phyloP scores from a whole-genome alignment of 2,113 vertebrate genomes.

The Pelmatolapia mariae region DNA sequence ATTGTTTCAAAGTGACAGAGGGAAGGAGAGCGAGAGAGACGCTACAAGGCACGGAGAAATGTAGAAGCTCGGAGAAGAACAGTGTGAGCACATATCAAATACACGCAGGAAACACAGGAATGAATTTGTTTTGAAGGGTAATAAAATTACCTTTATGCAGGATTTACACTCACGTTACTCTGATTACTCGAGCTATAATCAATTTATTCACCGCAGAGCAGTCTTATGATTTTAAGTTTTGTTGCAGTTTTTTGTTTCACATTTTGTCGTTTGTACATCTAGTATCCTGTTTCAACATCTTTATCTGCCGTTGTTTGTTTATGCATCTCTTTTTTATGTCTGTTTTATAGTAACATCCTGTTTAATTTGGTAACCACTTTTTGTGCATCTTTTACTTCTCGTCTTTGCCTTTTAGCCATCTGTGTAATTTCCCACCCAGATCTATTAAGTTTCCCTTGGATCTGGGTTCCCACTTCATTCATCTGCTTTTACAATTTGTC shows the following conservation, averaged over 20 bases:
- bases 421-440: neutral
- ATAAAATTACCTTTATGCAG: neutral
- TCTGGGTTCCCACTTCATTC: neutral
- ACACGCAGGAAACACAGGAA: neutral
- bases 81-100: neutral
- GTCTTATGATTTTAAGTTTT: neutral
- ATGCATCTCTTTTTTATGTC: neutral
- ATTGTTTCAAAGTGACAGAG: constrained; percentile 53
- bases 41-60: neutral
- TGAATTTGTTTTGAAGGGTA: neutral
- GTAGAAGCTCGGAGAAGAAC: neutral
- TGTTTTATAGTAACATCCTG: neutral
- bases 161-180: neutral
- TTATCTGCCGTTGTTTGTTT: neutral
- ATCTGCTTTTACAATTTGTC: neutral
- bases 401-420: neutral
- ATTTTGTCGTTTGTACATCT: neutral
- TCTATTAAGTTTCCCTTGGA: neutral
- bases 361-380: neutral
- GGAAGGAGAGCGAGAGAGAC: constrained; percentile 1
- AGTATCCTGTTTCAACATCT: neutral
- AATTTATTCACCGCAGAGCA: neutral
- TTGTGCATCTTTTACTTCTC: neutral
- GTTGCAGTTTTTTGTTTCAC: neutral
- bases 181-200: neutral